These are phyloP conservation scores for Linnaemya tessellans DNA, from an alignment of 2,888 invertebrate genomes.

Conservation along the genomic window DNA sequence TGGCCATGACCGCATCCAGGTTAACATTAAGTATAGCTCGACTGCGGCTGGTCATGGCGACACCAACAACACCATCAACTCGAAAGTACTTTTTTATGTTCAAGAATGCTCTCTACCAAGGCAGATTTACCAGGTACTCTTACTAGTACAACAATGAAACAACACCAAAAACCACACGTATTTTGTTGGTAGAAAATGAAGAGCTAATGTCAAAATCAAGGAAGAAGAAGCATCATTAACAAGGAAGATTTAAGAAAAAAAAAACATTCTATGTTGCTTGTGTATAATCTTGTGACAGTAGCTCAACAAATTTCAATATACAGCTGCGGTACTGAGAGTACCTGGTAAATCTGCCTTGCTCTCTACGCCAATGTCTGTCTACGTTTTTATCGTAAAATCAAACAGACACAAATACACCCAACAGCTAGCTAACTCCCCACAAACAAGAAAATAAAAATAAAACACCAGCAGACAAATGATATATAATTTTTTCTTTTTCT, in stretches of 20 bases:
- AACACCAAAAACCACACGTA: too few relatives aligned
- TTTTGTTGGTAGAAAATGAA: too few relatives aligned
- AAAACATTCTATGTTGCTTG: too few relatives aligned
- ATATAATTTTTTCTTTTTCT: constrained; percentile 9
- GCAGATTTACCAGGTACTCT: too few relatives aligned
- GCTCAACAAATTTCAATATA: too few relatives aligned
- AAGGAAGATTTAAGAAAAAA: too few relatives aligned
- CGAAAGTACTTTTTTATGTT: constrained; percentile 29
- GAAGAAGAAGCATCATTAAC: too few relatives aligned
- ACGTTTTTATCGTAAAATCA: constrained; percentile 54
- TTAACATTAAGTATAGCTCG: constrained; percentile 83
- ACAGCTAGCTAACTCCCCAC: constrained; percentile 45
- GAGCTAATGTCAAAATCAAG: too few relatives aligned
- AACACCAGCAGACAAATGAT: constrained; percentile 44
- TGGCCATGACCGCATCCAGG: constrained; percentile 83
- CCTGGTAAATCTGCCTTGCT: too few relatives aligned
- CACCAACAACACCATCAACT: constrained; percentile 59
- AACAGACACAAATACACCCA: constrained; percentile 31
- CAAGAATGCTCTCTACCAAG: constrained; percentile 49
- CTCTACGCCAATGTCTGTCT: constrained; percentile 60
- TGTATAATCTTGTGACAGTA: too few relatives aligned
- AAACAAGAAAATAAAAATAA: constrained; percentile 34
- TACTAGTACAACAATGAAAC: too few relatives aligned
- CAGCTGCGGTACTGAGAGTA: too few relatives aligned
- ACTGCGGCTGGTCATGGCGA: constrained; percentile 81